These are phyloP conservation scores for Lordiphosa mommai DNA, from an alignment of 1,140 invertebrate species.

Conservation along the genomic window DNA sequence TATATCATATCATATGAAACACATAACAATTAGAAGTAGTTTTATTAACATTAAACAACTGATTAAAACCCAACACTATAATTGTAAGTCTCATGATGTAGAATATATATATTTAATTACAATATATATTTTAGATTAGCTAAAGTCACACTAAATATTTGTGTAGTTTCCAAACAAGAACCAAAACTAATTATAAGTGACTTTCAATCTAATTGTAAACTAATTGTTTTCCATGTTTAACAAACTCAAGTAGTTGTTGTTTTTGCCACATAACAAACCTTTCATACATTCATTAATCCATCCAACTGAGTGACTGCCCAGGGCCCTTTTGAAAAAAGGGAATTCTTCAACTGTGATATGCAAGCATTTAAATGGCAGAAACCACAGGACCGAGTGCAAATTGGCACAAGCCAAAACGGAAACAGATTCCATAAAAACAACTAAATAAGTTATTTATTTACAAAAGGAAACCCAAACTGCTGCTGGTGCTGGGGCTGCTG, in stretches of 20 bases:
- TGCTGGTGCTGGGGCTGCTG: neutral
- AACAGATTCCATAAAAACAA: slow-evolving; percentile 47
- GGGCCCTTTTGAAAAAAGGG: no score
- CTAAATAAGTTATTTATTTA: slow-evolving; percentile 70
- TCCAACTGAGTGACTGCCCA: no score
- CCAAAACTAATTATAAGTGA: neutral
- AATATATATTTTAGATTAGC: neutral
- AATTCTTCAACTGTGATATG: no score
- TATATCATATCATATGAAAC: no score
- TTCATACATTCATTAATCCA: no score
- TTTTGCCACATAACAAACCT: neutral
- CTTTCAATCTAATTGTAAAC: neutral
- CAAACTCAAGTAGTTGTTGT: slow-evolving; percentile 2
- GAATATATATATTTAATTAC: neutral
- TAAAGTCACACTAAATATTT: neutral
- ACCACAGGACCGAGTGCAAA: no score
- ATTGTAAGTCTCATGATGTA: no score
- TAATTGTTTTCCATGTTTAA: slow-evolving; percentile 6
- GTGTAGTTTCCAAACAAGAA: slow-evolving; percentile 30
- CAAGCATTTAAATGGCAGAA: no score
- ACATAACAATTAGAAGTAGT: no score
- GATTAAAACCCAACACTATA: no score
- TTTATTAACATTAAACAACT: no score
- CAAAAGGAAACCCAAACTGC: slow-evolving; percentile 29
- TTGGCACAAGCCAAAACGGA: slow-evolving; percentile 9